Evolutionary conservation across 1,140 invertebrate genomes (phyloP), one percentile per base, ranked within the genome.

Genomic region (Varroa destructor): DNA sequence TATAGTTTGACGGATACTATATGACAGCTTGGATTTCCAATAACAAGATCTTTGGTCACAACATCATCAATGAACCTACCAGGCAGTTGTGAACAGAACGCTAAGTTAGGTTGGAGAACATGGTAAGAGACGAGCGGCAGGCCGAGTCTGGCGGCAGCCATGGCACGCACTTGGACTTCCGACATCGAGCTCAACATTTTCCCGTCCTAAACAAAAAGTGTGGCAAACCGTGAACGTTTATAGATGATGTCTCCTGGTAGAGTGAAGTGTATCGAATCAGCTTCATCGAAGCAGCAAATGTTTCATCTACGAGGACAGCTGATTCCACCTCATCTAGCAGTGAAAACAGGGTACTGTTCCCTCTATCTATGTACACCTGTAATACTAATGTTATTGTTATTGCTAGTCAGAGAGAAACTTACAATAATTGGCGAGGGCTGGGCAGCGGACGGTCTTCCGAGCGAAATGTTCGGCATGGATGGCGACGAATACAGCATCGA

Each of bases 401-500:
- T 61, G 12, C 57, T 6, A 37, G 12, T 61, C 36, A 37, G 8
- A 61, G 36, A 37, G 57, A 12, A 61, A 61, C 57, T 61, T 12
- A 61, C 36, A 12, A 71, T 56, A 46, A 71, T 72, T 70, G 71
- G 70, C 64, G 71, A 56, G n/a, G 72, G 74, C 46, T 70, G 72
- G 10, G 79, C 78, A 61, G 79, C 84, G 77, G 88, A 87, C 73
- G 90, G 90, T 77, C 89, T 83, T 55, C 90, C 92, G 73, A 96
- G 82, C 55, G 91, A 93, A 76, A 97, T 96, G 82, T 96, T 96
- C 73, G 93, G 92, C 86, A 96, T 87, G 75, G 92, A 95, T 55
- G 93, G 92, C 76, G 90, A 93, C 76, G 90, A 92, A 81, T 95
- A 96, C 12, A 96, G 76, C 46, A 87, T 87, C 3, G 46, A 51